Conservation (phyloP, 2,797 vertebrate species). For the Notoglanidium macrostoma region DNA sequence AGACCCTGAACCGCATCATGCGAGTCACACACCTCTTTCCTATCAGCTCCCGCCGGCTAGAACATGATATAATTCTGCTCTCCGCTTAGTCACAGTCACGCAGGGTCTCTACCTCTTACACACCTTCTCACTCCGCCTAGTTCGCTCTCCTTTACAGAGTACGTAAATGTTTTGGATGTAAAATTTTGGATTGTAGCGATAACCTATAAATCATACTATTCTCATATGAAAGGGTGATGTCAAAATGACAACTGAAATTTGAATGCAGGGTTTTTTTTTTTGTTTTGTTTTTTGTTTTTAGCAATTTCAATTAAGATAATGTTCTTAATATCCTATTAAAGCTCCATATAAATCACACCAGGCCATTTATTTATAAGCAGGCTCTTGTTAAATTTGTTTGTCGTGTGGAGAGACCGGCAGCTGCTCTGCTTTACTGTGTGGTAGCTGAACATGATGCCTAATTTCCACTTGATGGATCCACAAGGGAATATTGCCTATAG, state of each 20-base stretch:
- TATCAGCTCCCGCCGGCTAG: slow-evolving; percentile 13
- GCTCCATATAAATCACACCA: slow-evolving; percentile 21
- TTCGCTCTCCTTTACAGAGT: not conserved
- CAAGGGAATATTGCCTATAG: slow-evolving; percentile 16
- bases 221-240: not conserved
- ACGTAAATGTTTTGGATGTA: no score
- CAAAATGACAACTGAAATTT: not conserved
- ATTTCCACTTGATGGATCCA: slow-evolving; percentile 27
- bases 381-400: slow-evolving; percentile 35
- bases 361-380: slow-evolving; percentile 21
- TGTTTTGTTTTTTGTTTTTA: not conserved
- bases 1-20: slow-evolving; percentile 28
- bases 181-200: not conserved
- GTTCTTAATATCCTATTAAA: slow-evolving; percentile 33
- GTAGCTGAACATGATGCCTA: slow-evolving; percentile 17
- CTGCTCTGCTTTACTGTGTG: slow-evolving; percentile 16
- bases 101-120: not conserved
- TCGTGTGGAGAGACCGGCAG: slow-evolving; percentile 23
- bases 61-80: slow-evolving; percentile 31
- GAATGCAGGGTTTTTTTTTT: not conserved
- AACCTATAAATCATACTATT: not conserved
- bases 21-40: slow-evolving; percentile 1
- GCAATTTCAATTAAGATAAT: not conserved
- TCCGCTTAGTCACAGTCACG: slow-evolving; percentile 24
- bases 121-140: not conserved